Percentiles rank a stretch among this genome's conserved stretches.
These are phyloP conservation scores for Itoplectis maculator DNA, from an alignment of 2,888 invertebrate species.

Conservation along the genomic window DNA sequence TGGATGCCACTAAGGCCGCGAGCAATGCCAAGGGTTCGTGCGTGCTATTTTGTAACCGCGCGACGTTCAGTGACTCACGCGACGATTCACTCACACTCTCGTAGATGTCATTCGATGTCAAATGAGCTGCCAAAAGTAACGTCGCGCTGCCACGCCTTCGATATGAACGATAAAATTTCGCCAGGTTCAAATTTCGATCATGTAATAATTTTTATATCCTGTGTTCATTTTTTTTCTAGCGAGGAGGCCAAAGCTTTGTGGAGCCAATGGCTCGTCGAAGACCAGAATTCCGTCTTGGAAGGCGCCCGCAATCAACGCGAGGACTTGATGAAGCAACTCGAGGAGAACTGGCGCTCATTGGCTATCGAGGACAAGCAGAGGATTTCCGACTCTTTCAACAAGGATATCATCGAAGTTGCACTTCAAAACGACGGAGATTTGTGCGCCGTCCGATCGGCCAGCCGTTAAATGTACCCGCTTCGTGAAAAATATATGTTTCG, in stretches of 20 bases:
- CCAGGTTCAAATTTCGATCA: too few relatives aligned
- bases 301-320: constrained; percentile 74
- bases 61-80: constrained; percentile 59
- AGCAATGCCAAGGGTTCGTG: constrained; percentile 77
- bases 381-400: constrained; percentile 74
- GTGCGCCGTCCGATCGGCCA: constrained; percentile 1
- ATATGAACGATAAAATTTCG: not conserved
- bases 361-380: constrained; percentile 78
- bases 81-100: constrained; percentile 53
- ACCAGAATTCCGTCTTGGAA: constrained; percentile 72
- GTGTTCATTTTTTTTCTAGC: constrained; percentile 67
- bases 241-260: constrained; percentile 81
- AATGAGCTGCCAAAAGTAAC: constrained; percentile 17
- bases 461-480: constrained; percentile 29
- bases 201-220: not conserved
- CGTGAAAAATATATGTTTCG: not conserved
- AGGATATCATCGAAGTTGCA: constrained; percentile 56
- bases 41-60: constrained; percentile 67
- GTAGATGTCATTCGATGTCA: constrained; percentile 16
- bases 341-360: constrained; percentile 79
- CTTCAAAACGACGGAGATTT: constrained; percentile 8
- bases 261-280: constrained; percentile 80
- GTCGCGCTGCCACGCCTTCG: constrained; percentile 6
- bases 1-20: constrained; percentile 56
- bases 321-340: constrained; percentile 75